These are phyloP conservation scores for Paralvinella palmiformis DNA, from an alignment of 1,140 invertebrate species.

Conservation along the genomic window DNA sequence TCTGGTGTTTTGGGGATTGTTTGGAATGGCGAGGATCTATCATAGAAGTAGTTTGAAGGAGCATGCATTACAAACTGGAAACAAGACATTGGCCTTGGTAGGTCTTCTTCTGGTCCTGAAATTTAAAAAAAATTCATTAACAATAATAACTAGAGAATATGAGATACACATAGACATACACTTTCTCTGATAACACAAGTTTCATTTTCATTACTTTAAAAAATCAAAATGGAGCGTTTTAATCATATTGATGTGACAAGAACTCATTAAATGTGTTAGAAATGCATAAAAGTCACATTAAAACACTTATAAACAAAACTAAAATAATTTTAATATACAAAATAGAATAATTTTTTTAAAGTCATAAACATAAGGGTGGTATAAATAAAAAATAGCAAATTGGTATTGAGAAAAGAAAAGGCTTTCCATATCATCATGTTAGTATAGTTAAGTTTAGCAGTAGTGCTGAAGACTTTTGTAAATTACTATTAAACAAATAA, in stretches of 20 bases:
- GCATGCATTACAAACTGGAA: constrained; percentile 91
- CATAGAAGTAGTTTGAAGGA: constrained; percentile 82
- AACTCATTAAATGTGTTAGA: not conserved
- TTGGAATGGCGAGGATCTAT: constrained; percentile 70
- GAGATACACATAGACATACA: not conserved
- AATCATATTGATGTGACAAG: not conserved
- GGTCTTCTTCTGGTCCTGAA: constrained; percentile 83
- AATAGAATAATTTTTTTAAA: too few species aligned
- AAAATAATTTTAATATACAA: too few species aligned
- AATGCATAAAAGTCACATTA: not conserved
- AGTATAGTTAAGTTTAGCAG: too few species aligned
- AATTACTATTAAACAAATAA: too few species aligned
- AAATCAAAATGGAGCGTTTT: not conserved
- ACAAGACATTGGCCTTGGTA: constrained; percentile 75
- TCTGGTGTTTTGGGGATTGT: constrained; percentile 38
- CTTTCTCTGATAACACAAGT: not conserved
- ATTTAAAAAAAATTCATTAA: constrained; percentile 19
- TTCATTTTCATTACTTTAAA: not conserved
- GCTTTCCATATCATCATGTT: too few species aligned
- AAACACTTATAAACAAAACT: not conserved
- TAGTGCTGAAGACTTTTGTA: too few species aligned
- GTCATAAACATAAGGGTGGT: too few species aligned
- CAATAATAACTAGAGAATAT: constrained; percentile 9
- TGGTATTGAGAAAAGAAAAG: too few species aligned
- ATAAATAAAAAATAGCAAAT: too few species aligned